These are phyloP conservation scores for Leguminivora glycinivorella DNA, from an alignment of 1,140 invertebrate genomes.

Conservation along the genomic window DNA sequence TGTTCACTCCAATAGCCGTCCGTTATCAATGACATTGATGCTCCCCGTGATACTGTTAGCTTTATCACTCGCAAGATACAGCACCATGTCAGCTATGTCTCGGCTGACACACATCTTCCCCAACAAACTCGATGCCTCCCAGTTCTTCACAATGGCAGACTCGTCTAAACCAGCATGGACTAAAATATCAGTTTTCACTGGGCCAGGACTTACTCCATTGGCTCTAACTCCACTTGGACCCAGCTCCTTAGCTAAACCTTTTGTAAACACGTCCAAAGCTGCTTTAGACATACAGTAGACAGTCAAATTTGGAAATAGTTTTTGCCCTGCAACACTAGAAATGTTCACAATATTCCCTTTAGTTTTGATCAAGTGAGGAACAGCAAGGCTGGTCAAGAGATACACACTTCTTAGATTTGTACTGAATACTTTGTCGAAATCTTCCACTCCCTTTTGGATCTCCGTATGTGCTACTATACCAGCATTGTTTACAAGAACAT, in stretches of 20 bases:
- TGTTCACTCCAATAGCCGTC: not conserved
- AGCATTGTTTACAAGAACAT: constrained; percentile 86
- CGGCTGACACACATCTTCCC: not conserved
- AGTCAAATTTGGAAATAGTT: constrained; percentile 80
- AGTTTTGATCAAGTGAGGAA: constrained; percentile 83
- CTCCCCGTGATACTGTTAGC: constrained; percentile 29
- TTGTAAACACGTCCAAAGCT: constrained; percentile 87
- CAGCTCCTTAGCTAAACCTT: constrained; percentile 82
- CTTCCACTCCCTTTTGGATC: constrained; percentile 84
- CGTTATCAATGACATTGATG: constrained; percentile 30
- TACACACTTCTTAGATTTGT: constrained; percentile 85
- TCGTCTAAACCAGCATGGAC: constrained; percentile 69
- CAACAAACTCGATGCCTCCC: not conserved
- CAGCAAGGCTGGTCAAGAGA: constrained; percentile 84
- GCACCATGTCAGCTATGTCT: constrained; percentile 27
- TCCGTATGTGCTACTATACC: constrained; percentile 83
- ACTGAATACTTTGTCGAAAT: constrained; percentile 84
- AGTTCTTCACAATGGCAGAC: constrained; percentile 55
- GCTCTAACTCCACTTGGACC: constrained; percentile 83
- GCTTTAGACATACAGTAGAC: constrained; percentile 88
- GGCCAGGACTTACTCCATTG: constrained; percentile 79
- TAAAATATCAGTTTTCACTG: constrained; percentile 27
- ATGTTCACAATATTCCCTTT: constrained; percentile 88
- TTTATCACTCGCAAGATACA: constrained; percentile 29
- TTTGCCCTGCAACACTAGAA: constrained; percentile 84